A percentile compares a stretch with the other conserved stretches of the same genome.
These are phyloP conservation scores for Ptychadena robeensis DNA, from an alignment of 2,797 vertebrate species.

Conservation along the genomic window DNA sequence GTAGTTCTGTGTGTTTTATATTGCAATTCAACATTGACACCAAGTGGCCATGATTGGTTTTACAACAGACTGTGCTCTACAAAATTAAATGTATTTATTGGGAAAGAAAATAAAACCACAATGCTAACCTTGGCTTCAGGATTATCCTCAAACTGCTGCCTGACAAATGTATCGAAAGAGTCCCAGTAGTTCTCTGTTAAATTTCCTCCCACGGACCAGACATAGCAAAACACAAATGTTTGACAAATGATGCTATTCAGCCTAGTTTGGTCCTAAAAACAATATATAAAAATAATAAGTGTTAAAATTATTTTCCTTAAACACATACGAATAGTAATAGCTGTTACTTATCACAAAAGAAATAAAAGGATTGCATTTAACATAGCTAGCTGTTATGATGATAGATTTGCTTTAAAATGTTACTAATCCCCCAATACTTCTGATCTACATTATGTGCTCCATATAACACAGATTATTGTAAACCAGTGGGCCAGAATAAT, in stretches of 20 bases:
- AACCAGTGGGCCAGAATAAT: too few species aligned
- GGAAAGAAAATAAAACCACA: background rate
- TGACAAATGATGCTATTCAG: constrained; percentile 77
- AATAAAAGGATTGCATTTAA: background rate
- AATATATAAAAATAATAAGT: too few species aligned
- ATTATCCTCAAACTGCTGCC: constrained; percentile 81
- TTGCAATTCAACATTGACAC: constrained; percentile 1
- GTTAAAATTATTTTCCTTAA: too few species aligned
- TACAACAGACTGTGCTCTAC: background rate
- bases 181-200: constrained; percentile 78
- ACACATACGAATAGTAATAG: too few species aligned
- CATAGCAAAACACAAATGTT: constrained; percentile 85
- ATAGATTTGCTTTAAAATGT: too few species aligned
- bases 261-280: constrained; percentile 75
- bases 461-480: too few species aligned
- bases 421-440: too few species aligned
- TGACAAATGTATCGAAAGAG: constrained; percentile 80
- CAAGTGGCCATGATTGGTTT: background rate
- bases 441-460: too few species aligned
- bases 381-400: too few species aligned
- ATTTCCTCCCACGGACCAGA: constrained; percentile 84
- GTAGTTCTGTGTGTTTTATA: too few species aligned
- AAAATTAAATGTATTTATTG: background rate
- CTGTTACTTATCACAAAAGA: too few species aligned
- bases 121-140: constrained; percentile 76